Percentiles rank a stretch among this genome's conserved stretches.
These are phyloP conservation scores for Clamator glandarius DNA, from an alignment of 2,797 vertebrate species.

Conservation along the genomic window DNA sequence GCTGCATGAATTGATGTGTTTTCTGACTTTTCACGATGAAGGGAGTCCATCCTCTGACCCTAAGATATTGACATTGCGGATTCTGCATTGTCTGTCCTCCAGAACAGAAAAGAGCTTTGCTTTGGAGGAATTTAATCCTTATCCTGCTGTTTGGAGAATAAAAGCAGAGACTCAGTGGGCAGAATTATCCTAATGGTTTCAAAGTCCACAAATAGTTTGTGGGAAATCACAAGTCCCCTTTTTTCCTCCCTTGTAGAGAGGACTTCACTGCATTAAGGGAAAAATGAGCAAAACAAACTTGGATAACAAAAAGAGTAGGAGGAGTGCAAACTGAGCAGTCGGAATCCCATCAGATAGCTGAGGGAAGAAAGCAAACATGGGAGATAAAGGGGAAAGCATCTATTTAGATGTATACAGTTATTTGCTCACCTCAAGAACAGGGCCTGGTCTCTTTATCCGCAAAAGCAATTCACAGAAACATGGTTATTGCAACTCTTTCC, in stretches of 20 bases:
- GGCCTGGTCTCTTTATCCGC: background rate
- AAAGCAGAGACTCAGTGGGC: background rate
- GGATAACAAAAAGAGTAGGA: background rate
- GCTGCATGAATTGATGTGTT: background rate
- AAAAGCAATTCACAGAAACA: background rate
- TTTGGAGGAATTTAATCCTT: background rate
- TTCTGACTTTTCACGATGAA: background rate
- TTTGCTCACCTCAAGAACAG: background rate
- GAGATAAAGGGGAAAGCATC: background rate
- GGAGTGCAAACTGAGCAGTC: background rate
- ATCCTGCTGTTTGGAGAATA: background rate
- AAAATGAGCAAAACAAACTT: background rate
- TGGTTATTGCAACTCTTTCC: background rate
- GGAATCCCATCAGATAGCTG: background rate
- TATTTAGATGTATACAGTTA: background rate
- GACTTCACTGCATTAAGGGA: background rate
- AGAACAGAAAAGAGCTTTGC: background rate
- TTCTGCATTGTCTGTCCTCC: background rate
- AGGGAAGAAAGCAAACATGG: background rate
- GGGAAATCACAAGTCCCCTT: background rate
- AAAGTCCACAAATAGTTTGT: background rate
- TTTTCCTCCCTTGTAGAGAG: background rate
- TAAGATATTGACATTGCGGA: accelerated
- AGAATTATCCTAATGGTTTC: background rate
- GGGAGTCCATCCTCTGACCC: background rate